Conservation (phyloP, 2,888 invertebrate genomes). For the Epinotia ramella region DNA sequence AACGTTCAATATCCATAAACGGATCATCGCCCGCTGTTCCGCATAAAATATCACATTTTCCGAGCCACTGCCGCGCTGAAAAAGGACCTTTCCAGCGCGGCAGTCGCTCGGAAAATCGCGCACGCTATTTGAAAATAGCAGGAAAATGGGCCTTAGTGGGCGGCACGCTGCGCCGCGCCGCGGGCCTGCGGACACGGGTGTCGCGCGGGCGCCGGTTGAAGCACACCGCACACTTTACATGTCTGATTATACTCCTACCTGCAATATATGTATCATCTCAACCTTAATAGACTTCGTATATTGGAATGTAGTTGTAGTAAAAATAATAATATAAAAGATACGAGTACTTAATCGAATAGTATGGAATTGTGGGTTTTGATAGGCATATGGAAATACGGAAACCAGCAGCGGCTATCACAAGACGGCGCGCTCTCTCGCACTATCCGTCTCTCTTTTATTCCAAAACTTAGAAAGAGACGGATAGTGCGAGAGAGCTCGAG, state of each 20-base stretch:
- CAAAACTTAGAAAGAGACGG: too few relatives aligned
- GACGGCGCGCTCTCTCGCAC: too few relatives aligned
- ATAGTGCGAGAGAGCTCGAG: too few relatives aligned
- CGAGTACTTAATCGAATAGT: too few relatives aligned
- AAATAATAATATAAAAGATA: too few relatives aligned
- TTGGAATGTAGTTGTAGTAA: not conserved
- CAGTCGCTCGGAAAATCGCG: constrained; percentile 1
- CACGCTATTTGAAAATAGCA: constrained; percentile 24
- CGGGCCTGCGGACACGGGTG: not conserved
- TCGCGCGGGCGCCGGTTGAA: not conserved
- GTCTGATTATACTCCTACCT: too few relatives aligned
- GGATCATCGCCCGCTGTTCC: constrained; percentile 1
- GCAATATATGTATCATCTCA: too few relatives aligned
- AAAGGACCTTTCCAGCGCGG: constrained; percentile 2
- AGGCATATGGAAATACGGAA: too few relatives aligned
- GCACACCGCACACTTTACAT: constrained; percentile 4
- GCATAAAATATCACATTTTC: not conserved
- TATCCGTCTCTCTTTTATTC: too few relatives aligned
- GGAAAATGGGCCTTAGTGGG: constrained; percentile 3
- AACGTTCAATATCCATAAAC: not conserved
- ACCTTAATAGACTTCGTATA: not conserved
- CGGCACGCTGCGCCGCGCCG: not conserved
- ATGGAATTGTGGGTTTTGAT: too few relatives aligned
- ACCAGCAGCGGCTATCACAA: too few relatives aligned
- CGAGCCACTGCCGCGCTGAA: too few relatives aligned